These are phyloP conservation scores for Diadegma fenestrale DNA, from an alignment of 2,888 invertebrate genomes.

Conservation along the genomic window DNA sequence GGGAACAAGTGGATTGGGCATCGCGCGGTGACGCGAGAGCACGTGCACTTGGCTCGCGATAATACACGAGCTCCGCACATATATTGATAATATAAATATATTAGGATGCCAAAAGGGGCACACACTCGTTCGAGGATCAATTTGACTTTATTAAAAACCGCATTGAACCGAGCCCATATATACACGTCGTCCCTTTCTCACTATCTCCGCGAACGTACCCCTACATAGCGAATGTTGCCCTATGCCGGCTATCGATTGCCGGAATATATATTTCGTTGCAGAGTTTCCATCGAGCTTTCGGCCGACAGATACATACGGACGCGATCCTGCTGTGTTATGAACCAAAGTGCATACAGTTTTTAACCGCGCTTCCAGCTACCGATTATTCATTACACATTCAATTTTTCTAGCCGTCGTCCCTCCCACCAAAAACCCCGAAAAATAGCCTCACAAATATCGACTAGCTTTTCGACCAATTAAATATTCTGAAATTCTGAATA, in stretches of 20 bases:
- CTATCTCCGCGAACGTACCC: constrained; percentile 20
- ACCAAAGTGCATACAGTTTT: constrained; percentile 42
- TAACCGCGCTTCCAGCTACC: background rate
- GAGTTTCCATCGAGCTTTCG: constrained; percentile 67
- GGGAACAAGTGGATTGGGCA: constrained; percentile 63
- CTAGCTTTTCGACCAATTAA: too few relatives aligned
- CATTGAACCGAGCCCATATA: constrained; percentile 63
- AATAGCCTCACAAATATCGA: background rate
- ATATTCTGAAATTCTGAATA: background rate
- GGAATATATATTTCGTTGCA: constrained; percentile 71
- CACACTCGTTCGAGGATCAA: constrained; percentile 69
- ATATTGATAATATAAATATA: constrained; percentile 35
- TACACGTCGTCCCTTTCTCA: constrained; percentile 36
- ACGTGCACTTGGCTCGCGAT: constrained; percentile 44
- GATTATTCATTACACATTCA: background rate
- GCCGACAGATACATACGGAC: constrained; percentile 61
- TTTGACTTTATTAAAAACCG: constrained; percentile 72
- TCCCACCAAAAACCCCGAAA: background rate
- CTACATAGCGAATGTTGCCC: constrained; percentile 58
- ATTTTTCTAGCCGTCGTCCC: background rate
- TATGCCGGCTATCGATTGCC: constrained; percentile 67
- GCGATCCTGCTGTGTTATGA: constrained; percentile 17
- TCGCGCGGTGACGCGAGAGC: constrained; percentile 47
- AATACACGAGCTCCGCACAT: constrained; percentile 22
- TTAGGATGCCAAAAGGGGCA: constrained; percentile 32